Percentiles rank a stretch among this genome's conserved stretches.
Conservation (phyloP, 2,113 vertebrate species). For the Puntigrus tetrazona region DNA sequence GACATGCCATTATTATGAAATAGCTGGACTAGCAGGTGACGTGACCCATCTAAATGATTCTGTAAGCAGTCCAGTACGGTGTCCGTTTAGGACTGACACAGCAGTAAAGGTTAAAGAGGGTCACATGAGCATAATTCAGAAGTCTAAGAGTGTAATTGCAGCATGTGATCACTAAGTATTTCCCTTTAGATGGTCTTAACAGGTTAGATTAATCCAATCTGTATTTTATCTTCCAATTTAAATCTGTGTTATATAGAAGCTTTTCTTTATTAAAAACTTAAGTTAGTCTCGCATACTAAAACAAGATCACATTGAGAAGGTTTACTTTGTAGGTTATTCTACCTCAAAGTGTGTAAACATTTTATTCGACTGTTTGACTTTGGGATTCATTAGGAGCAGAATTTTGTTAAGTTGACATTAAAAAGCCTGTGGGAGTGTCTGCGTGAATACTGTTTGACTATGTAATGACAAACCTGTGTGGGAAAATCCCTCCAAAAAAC, state of each 20-base stretch:
- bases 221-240: neutral
- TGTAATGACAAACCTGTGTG: neutral
- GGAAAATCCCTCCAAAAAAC: neutral
- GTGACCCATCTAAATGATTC: neutral
- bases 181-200: neutral
- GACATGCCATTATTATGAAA: neutral
- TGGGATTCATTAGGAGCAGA: neutral
- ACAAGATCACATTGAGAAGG: constrained; percentile 7
- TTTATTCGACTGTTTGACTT: constrained; percentile 14
- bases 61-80: neutral
- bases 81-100: neutral
- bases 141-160: neutral
- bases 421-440: neutral
- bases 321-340: constrained; percentile 40
- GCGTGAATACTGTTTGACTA: neutral
- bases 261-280: neutral
- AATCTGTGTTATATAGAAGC: neutral
- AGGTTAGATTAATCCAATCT: neutral
- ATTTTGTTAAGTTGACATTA: neutral
- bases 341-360: constrained; percentile 39
- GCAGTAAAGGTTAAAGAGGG: neutral
- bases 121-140: neutral
- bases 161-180: neutral
- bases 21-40: neutral
- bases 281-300: constrained; percentile 27